Base-by-base conservation (phyloP, 1,140 invertebrate genomes). In the Conopomorpha cramerella region DNA sequence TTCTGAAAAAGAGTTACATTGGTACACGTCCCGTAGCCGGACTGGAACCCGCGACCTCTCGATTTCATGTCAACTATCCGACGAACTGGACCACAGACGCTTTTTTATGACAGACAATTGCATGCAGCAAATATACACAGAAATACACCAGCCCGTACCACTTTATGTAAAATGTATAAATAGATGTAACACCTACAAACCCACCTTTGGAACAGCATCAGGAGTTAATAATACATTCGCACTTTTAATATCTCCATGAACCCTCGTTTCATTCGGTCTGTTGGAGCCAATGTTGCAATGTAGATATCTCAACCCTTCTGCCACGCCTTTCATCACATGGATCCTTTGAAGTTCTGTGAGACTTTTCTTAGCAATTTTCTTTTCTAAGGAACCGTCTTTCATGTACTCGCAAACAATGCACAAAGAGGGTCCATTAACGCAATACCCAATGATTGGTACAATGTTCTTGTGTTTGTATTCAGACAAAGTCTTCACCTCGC, bases 181-280 rank as follows among this genome's bases (percentile, higher is more conserved):
- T n/a, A n/a, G n/a, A n/a, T n/a, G n/a, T n/a, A n/a, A n/a, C n/a
- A n/a, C n/a, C n/a, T n/a, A n/a, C n/a, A 37, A 30, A 41, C 36
- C 46, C 74, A 86, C 85, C 77, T 87, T 91, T 1, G 87, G 82
- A 14, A 77, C 66, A 49, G 81, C 81, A 34, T 82, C 60, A 30
- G 64, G 64, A 53, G 86, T 86, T 8, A 91, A 54, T 16, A 91
- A 62, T 59, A 91, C 85, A 68, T 91, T 91, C 1, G 87, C 86
- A 64, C 82, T 85, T 71, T 91, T 91, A 11, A 91, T 82, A 71
- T 91, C 89, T 39, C 88, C 74, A 59, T 91, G 88, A 41, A 90
- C 82, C 41, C 48, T 8, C 37, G 43, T 40, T 45, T 52, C 25
- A 49, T 16, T 14, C 16, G 42, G 18, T 53, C 45, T 13, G 37